phyloP scores from a whole-genome alignment of 2,888 invertebrate genomes.

The Phalera bucephala region DNA sequence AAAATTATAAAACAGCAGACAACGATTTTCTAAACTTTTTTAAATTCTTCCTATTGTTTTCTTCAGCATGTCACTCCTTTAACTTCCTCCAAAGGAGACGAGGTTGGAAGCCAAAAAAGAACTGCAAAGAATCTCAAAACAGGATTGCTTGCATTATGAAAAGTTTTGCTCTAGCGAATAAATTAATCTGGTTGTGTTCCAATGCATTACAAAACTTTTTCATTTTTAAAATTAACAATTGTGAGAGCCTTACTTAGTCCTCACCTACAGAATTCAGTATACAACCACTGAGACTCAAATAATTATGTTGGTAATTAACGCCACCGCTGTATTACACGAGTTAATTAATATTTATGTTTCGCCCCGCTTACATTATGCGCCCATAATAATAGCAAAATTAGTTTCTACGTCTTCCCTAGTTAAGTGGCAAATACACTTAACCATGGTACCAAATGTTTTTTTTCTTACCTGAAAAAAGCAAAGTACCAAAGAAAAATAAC shows the following conservation, averaged over 20 bases:
- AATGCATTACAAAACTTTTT: constrained; percentile 31
- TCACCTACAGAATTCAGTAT: constrained; percentile 1
- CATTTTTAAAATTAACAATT: constrained; percentile 19
- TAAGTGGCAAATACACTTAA: too few relatives aligned
- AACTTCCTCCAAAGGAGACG: constrained; percentile 27
- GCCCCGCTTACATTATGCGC: constrained; percentile 10
- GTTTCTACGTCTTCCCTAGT: not conserved
- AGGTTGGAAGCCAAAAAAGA: constrained; percentile 34
- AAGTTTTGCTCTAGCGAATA: constrained; percentile 45
- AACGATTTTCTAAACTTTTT: too few relatives aligned
- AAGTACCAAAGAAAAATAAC: too few relatives aligned
- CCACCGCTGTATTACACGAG: constrained; percentile 6
- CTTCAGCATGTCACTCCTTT: too few relatives aligned
- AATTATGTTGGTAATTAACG: constrained; percentile 12
- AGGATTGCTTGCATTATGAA: constrained; percentile 52
- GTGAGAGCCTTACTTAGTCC: constrained; percentile 5
- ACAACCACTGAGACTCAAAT: constrained; percentile 6
- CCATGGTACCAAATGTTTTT: too few relatives aligned
- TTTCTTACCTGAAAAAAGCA: too few relatives aligned
- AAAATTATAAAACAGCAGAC: too few relatives aligned
- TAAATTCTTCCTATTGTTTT: too few relatives aligned
- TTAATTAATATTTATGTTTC: constrained; percentile 22
- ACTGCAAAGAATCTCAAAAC: constrained; percentile 49
- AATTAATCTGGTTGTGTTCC: constrained; percentile 42
- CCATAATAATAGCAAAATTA: constrained; percentile 4